phyloP scores from a whole-genome alignment of 2,113 vertebrate species.

The Phrynocephalus versicolor region DNA sequence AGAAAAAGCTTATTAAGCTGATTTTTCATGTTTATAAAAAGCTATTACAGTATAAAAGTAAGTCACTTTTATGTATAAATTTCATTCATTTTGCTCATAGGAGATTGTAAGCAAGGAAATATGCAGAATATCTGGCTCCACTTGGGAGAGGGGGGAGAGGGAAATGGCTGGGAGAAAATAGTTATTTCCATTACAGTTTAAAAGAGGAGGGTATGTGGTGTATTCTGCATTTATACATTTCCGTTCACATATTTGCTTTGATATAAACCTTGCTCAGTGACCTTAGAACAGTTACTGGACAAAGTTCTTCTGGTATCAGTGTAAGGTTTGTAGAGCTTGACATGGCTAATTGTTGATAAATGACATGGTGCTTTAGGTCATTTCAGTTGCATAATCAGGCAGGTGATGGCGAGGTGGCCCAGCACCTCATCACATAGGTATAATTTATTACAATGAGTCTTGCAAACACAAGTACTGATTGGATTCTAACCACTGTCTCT shows the following conservation, averaged over 20 bases:
- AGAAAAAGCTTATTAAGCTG: constrained; percentile 5
- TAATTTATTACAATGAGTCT: no score
- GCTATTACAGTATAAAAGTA: background rate
- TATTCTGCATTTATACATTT: background rate
- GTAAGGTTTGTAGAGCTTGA: no score
- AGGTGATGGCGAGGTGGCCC: no score
- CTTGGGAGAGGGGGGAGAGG: no score
- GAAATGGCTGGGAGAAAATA: background rate
- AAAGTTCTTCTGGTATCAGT: no score
- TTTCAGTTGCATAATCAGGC: no score
- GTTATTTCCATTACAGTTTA: background rate
- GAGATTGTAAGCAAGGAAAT: background rate
- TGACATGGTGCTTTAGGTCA: no score
- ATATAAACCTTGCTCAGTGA: background rate
- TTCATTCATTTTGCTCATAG: constrained; percentile 1
- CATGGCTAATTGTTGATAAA: no score
- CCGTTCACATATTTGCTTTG: background rate
- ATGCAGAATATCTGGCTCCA: background rate
- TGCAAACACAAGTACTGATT: no score
- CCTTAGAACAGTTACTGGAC: background rate
- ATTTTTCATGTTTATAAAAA: constrained; percentile 12
- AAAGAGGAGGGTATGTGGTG: no score
- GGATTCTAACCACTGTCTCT: background rate
- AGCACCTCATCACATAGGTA: no score
- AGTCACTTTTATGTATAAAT: background rate